A percentile compares a stretch with the other conserved stretches of the same genome.
These are phyloP conservation scores for Paratrypauchen microcephalus DNA, from an alignment of 2,797 vertebrate species.

Conservation along the genomic window DNA sequence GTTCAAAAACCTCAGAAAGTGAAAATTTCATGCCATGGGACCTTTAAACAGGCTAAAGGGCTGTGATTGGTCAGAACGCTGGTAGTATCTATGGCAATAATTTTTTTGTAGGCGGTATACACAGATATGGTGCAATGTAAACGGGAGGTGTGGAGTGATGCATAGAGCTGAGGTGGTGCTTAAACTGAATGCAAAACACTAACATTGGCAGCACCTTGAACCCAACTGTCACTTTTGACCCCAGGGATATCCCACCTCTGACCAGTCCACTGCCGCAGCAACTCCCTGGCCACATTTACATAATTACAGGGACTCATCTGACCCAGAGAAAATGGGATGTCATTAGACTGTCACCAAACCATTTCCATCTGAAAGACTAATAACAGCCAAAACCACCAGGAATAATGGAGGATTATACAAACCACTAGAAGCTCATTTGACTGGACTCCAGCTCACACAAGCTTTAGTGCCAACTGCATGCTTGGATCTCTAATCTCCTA, in stretches of 20 bases:
- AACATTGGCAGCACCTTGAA: slow-evolving; percentile 47
- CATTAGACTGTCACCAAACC: slow-evolving; percentile 39
- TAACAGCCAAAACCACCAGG: slow-evolving; percentile 18
- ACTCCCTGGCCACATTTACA: slow-evolving; percentile 46
- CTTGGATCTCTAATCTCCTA: background rate
- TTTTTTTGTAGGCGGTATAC: background rate
- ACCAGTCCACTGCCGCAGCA: slow-evolving; percentile 27
- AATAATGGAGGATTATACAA: slow-evolving; percentile 41
- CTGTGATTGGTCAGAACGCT: no score
- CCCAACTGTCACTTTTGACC: slow-evolving; percentile 32
- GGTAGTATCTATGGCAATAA: no score
- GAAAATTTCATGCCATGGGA: no score
- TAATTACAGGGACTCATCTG: slow-evolving; percentile 60
- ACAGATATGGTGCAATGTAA: background rate
- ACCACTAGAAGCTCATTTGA: slow-evolving; percentile 33
- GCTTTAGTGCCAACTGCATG: background rate
- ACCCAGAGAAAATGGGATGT: slow-evolving; percentile 51
- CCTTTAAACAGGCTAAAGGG: no score
- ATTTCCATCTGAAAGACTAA: slow-evolving; percentile 47
- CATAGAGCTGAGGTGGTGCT: background rate
- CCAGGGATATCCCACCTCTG: slow-evolving; percentile 26
- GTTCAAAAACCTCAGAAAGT: no score
- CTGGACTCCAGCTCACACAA: slow-evolving; percentile 20
- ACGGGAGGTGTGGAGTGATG: no score
- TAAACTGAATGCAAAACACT: slow-evolving; percentile 17